Percentiles rank a stretch among this genome's conserved stretches.
Evolutionary conservation across 35 echinoderm and acorn worm genomes (phyloP).

Genomic region (Lytechinus variegatus): DNA sequence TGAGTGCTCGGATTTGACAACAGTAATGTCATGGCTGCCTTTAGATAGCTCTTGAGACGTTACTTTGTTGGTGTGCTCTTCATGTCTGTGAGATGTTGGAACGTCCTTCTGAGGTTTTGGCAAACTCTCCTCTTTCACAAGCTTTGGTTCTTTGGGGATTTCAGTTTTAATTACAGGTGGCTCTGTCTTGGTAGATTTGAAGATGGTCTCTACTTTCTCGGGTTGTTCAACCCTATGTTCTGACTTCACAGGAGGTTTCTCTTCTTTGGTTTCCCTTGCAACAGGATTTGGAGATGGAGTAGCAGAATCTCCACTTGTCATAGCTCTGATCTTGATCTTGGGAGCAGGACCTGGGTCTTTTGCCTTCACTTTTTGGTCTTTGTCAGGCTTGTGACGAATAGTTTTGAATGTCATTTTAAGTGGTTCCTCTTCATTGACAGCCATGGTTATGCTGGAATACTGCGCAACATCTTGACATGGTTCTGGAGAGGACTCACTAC

Average conservation of each 20-base stretch:
- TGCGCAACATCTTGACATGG: constrained; percentile 50
- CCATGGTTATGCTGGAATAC: constrained; percentile 49
- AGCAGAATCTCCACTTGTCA: constrained; percentile 56
- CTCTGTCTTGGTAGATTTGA: constrained; percentile 4
- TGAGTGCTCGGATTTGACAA: constrained; percentile 2
- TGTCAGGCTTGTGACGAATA: constrained; percentile 40
- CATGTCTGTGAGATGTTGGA: background rate
- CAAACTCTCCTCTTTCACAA: background rate
- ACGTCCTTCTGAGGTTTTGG: constrained; percentile 45
- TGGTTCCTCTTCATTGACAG: constrained; percentile 69
- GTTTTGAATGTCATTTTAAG: constrained; percentile 85
- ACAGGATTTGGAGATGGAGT: constrained; percentile 26
- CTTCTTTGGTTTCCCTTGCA: background rate
- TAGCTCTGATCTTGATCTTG: constrained; percentile 72
- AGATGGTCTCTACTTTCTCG: background rate
- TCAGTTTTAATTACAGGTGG: constrained; percentile 44
- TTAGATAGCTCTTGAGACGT: constrained; percentile 48
- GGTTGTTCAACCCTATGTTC: constrained; percentile 29
- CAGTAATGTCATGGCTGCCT: constrained; percentile 8
- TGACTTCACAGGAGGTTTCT: constrained; percentile 47
- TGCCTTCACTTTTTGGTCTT: constrained; percentile 69
- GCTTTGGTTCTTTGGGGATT: constrained; percentile 1
- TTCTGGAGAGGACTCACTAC: constrained; percentile 82
- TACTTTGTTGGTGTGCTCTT: constrained; percentile 40
- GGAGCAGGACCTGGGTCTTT: constrained; percentile 59